phyloP scores from a whole-genome alignment of 2,113 vertebrate genomes.

The Mustela nigripes region DNA sequence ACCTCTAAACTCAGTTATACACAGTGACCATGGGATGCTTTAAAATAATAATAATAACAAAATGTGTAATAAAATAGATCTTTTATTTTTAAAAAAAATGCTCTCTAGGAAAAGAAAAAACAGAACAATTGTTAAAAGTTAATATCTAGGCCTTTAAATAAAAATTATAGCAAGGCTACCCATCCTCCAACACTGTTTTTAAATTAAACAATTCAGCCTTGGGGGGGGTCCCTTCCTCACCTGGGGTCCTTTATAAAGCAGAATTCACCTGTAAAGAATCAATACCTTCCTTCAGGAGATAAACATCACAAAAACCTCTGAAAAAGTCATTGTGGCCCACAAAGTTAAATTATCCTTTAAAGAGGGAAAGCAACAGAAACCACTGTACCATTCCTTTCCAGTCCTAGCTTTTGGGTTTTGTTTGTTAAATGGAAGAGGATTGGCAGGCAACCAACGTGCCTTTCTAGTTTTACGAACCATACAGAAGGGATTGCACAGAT shows the following conservation, averaged over 20 bases:
- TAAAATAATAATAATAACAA: conserved; percentile 59
- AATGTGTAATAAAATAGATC: conserved; percentile 13
- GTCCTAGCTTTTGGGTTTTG: not conserved
- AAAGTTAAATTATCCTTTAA: conserved; percentile 19
- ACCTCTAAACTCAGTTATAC: conserved; percentile 67
- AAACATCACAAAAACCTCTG: not conserved
- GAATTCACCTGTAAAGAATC: not conserved
- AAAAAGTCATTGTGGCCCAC: not conserved
- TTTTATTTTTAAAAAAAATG: not conserved
- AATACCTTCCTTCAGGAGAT: not conserved
- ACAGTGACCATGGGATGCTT: conserved; percentile 45
- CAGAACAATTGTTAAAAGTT: not conserved
- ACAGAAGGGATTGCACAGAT: not conserved
- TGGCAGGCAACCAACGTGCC: not conserved
- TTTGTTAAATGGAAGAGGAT: conserved; percentile 8
- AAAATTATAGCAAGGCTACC: not conserved
- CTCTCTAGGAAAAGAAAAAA: not conserved
- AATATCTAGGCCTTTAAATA: conserved; percentile 39
- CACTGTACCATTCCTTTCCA: not conserved
- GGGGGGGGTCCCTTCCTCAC: not conserved
- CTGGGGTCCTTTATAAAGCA: not conserved
- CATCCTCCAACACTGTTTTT: not conserved
- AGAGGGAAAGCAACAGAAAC: not conserved
- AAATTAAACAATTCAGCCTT: not conserved
- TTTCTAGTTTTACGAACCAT: not conserved